Percentiles rank a stretch among this genome's conserved stretches.
Conservation (phyloP, 2,113 vertebrate species). For the Ceyx margarethae region DNA sequence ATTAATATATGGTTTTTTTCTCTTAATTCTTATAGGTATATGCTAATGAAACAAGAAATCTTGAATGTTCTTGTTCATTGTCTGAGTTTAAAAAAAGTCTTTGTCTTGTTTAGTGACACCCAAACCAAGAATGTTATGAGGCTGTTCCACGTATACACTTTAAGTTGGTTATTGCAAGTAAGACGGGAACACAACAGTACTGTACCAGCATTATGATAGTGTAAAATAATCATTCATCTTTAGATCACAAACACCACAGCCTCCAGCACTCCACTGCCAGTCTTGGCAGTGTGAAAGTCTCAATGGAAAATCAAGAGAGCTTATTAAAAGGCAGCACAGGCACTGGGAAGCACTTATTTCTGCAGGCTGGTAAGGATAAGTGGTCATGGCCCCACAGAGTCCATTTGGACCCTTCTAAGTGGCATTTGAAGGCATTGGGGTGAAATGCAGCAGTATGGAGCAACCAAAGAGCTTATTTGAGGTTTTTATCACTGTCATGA, state of each 20-base stretch:
- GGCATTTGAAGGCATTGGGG: not conserved
- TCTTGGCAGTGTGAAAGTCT: not conserved
- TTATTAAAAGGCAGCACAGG: not conserved
- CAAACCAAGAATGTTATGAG: not conserved
- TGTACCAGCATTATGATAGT: not conserved
- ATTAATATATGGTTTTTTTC: not conserved
- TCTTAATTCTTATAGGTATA: not conserved
- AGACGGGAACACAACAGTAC: not conserved
- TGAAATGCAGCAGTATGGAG: not conserved
- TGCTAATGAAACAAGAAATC: not conserved
- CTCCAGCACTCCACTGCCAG: not conserved
- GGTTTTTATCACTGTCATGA: not conserved
- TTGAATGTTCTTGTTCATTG: not conserved
- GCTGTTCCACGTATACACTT: not conserved
- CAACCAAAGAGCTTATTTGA: not conserved
- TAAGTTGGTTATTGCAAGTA: not conserved
- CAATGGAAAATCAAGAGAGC: not conserved
- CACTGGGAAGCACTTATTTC: not conserved
- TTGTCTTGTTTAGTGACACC: not conserved
- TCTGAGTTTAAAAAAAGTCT: not conserved
- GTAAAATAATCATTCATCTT: not conserved
- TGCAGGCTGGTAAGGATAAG: not conserved
- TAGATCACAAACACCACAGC: not conserved
- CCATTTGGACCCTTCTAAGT: not conserved
- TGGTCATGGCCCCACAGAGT: accelerated